phyloP scores from a whole-genome alignment of 2,888 invertebrate genomes.

The Parascotia fuliginaria region DNA sequence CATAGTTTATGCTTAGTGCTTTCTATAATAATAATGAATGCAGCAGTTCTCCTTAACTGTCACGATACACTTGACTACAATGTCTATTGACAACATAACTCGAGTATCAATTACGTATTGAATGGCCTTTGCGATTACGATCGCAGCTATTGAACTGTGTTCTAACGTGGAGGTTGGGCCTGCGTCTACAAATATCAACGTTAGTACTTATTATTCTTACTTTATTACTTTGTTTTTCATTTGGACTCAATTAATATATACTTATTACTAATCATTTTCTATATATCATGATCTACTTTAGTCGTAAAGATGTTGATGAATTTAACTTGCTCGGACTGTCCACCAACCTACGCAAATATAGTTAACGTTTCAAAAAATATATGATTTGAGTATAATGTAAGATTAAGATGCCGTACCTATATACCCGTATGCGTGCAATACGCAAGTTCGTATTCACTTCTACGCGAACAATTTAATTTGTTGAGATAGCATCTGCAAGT shows the following conservation, averaged over 20 bases:
- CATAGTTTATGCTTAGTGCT: constrained; percentile 26
- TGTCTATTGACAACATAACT: constrained; percentile 53
- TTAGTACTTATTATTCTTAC: constrained; percentile 25
- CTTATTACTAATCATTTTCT: no score
- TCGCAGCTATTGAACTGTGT: constrained; percentile 52
- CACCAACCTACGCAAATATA: no score
- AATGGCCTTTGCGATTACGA: constrained; percentile 54
- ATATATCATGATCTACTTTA: no score
- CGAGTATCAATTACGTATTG: constrained; percentile 54
- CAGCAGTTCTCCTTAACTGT: constrained; percentile 38
- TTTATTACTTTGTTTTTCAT: constrained; percentile 32
- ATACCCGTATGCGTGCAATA: not conserved
- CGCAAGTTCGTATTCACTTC: not conserved
- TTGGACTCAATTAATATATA: not conserved
- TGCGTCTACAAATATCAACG: constrained; percentile 28
- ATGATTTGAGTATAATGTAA: no score
- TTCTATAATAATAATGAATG: constrained; percentile 42
- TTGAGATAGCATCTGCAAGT: constrained; percentile 18
- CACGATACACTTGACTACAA: constrained; percentile 50
- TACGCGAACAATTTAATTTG: not conserved
- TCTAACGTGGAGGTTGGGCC: constrained; percentile 39
- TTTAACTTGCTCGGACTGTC: no score
- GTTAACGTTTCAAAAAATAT: no score
- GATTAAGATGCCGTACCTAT: no score
- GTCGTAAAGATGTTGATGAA: no score